Conservation (phyloP, 2,888 invertebrate species). For the Zygogramma bicolorata region DNA sequence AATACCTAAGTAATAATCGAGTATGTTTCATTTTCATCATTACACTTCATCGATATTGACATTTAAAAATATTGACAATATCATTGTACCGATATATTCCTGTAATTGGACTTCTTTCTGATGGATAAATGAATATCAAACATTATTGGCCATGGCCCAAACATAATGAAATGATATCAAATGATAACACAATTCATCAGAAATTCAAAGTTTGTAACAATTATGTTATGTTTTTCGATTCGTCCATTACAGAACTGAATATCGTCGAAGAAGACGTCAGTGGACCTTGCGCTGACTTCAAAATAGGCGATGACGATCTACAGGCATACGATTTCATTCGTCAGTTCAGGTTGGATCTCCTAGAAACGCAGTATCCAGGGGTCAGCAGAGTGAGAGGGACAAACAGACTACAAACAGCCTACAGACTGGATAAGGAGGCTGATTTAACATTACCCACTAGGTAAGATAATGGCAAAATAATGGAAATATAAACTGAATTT, state of each 20-base stretch:
- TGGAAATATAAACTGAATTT: too few relatives aligned
- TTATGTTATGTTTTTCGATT: too few relatives aligned
- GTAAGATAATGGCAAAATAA: constrained; percentile 66
- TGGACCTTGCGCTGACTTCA: constrained; percentile 70
- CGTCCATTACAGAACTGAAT: constrained; percentile 39
- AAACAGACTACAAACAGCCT: constrained; percentile 83
- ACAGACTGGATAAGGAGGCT: constrained; percentile 79
- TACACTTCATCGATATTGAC: too few relatives aligned
- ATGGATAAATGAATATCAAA: too few relatives aligned
- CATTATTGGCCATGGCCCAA: too few relatives aligned
- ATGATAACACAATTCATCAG: not conserved
- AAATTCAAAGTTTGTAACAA: not conserved
- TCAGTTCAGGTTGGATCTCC: constrained; percentile 77
- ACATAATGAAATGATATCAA: too few relatives aligned
- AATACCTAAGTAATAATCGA: too few relatives aligned
- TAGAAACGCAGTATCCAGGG: constrained; percentile 73
- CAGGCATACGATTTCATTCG: constrained; percentile 87
- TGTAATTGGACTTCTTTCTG: too few relatives aligned
- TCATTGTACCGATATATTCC: too few relatives aligned
- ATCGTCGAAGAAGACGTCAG: constrained; percentile 57
- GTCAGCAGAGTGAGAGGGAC: constrained; percentile 81
- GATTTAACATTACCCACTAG: constrained; percentile 80
- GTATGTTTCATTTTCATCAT: too few relatives aligned
- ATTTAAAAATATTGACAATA: too few relatives aligned
- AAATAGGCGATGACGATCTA: constrained; percentile 82